These are phyloP conservation scores for Sarcophaga carnaria DNA, from an alignment of 2,888 invertebrate genomes.

Conservation along the genomic window DNA sequence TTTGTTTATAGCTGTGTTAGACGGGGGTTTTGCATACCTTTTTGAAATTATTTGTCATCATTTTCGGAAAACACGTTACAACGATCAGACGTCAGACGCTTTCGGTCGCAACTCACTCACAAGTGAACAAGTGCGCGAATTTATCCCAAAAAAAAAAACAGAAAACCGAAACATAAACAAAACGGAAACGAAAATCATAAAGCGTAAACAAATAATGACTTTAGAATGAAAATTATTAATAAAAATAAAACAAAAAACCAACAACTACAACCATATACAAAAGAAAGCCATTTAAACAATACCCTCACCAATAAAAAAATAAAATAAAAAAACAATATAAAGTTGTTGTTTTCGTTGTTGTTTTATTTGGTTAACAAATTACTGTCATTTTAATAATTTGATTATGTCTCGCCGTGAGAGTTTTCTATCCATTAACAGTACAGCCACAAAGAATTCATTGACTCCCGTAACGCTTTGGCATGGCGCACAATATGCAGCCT, in stretches of 20 bases:
- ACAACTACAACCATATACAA: conserved; percentile 9
- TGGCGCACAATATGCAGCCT: conserved; percentile 78
- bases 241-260: conserved; percentile 27
- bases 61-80: conserved; percentile 77
- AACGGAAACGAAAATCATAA: conserved; percentile 62
- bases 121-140: conserved; percentile 54
- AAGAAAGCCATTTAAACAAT: not conserved
- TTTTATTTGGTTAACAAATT: conserved; percentile 31
- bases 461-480: conserved; percentile 77
- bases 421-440: conserved; percentile 46
- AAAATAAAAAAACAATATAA: conserved; percentile 8
- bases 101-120: conserved; percentile 55
- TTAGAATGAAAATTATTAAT: conserved; percentile 62
- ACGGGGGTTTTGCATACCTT: conserved; percentile 71
- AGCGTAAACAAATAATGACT: conserved; percentile 68
- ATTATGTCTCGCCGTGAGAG: conserved; percentile 69
- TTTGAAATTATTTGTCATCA: conserved; percentile 75
- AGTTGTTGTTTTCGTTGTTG: conserved; percentile 1
- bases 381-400: conserved; percentile 48
- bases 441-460: conserved; percentile 27
- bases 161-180: conserved; percentile 29
- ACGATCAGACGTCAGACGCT: conserved; percentile 74
- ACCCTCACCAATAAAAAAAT: not conserved
- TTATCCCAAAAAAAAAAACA: conserved; percentile 10
- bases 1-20: not conserved